phyloP scores from a whole-genome alignment of 1,140 invertebrate genomes.

The Apis laboriosa region DNA sequence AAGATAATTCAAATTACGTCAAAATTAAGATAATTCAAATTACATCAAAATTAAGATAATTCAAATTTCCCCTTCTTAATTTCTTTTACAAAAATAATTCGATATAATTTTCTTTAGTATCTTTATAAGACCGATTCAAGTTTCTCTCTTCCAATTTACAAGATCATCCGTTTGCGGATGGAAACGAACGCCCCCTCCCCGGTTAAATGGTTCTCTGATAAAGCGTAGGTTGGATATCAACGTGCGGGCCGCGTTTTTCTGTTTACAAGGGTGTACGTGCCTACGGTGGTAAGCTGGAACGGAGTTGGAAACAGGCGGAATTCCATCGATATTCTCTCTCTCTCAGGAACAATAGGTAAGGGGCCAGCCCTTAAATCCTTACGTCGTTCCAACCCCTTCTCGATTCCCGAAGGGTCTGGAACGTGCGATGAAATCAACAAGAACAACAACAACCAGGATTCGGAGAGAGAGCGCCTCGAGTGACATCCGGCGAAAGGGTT shows the following conservation, averaged over 20 bases:
- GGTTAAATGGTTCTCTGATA: no score
- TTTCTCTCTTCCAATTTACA: no score
- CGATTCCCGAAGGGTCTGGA: conserved; percentile 74
- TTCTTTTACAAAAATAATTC: no score
- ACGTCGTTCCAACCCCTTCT: conserved; percentile 73
- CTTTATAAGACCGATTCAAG: no score
- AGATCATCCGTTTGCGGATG: no score
- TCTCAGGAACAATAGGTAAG: conserved; percentile 59
- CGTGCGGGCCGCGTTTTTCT: conserved; percentile 56
- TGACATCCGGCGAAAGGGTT: conserved; percentile 79
- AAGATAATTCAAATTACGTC: no score
- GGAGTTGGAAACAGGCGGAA: conserved; percentile 20
- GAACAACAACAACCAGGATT: conserved; percentile 80
- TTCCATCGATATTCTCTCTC: conserved; percentile 33
- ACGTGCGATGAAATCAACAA: conserved; percentile 81
- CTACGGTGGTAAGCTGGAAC: neutral
- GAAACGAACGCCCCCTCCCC: no score
- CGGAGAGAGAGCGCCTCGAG: conserved; percentile 67
- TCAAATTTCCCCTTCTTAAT: no score
- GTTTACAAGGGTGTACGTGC: conserved; percentile 55
- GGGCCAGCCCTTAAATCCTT: conserved; percentile 70
- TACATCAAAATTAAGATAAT: no score
- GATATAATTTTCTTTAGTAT: no score
- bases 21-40: no score
- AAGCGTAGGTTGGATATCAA: neutral